Evolutionary conservation across 2,888 invertebrate species (phyloP), one percentile per base, ranked within the genome.

Genomic region (Macrosiphum euphorbiae): DNA sequence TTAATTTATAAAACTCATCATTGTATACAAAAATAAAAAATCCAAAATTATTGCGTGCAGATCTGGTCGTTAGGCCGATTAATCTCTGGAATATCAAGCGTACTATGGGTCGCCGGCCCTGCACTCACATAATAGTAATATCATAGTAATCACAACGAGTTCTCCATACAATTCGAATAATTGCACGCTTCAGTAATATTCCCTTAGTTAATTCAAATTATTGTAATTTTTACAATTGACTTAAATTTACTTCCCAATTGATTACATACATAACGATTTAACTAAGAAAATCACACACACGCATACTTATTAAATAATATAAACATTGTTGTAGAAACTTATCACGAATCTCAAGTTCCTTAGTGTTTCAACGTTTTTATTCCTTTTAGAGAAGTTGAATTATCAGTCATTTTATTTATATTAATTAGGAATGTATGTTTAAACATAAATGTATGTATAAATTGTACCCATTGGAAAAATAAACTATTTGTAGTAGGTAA

Each of bases 31-130:
- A 28, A 58, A 90, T 24, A 90, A 90, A 90, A 94, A 90, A 90
- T 61, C n/a, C 28, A 90, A 94, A 94, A 90, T 28, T 44, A 87
- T 94, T 41, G 90, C 90, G 86, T 94, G 94, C 90, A 86, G 86
- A 90, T 94, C 90, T 94, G 94, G 90, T 94, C 0, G 55, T 94
- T 90, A 94, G 52, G 90, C 52, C 86, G 90, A 90, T 94, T 94
- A 94, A 94, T 94, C 85, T 94, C 67, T 90, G 86, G 67, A 94
- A 94, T 90, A 86, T n/a, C 26, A 61, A 5, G 50, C 50, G 44
- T 47, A 28, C 20, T 52, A 41, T 55, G 5, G n/a, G 26, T 50
- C 47, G 1, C 24, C 47, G 1, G 11, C 26, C 50, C 41, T 35
- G 20, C 24, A 41, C 61, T 67, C 41, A 78, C 67, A 28, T 44